Conservation (phyloP, 1,140 invertebrate species). For the Caerostris darwini region DNA sequence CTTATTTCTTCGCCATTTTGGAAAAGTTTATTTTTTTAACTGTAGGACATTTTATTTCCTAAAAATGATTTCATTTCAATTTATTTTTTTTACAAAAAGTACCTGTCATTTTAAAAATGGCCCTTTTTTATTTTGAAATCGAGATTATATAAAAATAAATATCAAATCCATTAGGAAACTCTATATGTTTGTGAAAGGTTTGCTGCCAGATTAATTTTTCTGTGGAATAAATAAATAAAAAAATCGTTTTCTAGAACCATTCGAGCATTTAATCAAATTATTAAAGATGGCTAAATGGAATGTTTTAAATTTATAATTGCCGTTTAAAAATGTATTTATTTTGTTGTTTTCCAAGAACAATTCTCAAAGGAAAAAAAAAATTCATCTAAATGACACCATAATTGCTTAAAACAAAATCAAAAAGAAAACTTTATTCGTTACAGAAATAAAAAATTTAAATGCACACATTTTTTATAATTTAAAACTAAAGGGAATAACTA, state of each 20-base stretch:
- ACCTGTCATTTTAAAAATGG: neutral
- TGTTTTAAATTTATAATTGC: neutral
- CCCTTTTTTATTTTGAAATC: neutral
- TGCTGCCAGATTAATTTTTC: neutral
- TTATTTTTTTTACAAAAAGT: neutral
- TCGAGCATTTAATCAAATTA: neutral
- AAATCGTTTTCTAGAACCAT: neutral
- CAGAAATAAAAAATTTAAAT: neutral
- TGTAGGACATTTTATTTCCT: neutral
- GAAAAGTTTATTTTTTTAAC: neutral
- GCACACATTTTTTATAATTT: neutral
- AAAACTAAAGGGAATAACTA: neutral
- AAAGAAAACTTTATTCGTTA: neutral
- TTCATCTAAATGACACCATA: neutral
- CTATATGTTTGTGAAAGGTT: neutral
- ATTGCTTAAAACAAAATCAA: neutral
- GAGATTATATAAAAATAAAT: neutral
- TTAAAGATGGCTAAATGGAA: neutral
- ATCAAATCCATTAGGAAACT: neutral
- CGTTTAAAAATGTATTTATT: neutral
- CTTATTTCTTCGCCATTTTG: neutral
- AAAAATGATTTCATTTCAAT: conserved; percentile 9
- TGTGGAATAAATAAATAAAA: neutral
- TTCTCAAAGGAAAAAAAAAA: neutral
- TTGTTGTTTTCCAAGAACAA: neutral